These are phyloP conservation scores for Florisuga fusca DNA, from an alignment of 2,797 vertebrate species.

Conservation along the genomic window DNA sequence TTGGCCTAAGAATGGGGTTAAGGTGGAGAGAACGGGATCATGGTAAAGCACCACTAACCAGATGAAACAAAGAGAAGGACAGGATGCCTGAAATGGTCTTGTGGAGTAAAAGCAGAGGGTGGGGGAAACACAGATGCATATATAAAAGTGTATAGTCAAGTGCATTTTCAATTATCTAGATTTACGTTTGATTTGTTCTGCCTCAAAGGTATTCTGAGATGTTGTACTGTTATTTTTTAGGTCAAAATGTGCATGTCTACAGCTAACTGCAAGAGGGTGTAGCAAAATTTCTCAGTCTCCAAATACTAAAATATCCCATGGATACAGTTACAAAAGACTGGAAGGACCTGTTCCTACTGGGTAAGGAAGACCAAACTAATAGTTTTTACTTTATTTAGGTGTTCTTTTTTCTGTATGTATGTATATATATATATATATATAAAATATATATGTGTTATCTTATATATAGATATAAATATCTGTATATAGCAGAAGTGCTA, in stretches of 20 bases:
- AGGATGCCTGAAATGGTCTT: not conserved
- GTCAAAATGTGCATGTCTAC: slow-evolving; percentile 84
- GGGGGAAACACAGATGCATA: not conserved
- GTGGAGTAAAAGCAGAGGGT: not conserved
- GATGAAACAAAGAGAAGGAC: not conserved
- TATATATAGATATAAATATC: too few relatives aligned
- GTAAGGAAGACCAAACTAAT: slow-evolving; percentile 77
- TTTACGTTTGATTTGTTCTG: not conserved
- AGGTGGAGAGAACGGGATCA: not conserved
- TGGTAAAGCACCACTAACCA: not conserved
- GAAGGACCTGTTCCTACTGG: slow-evolving; percentile 80
- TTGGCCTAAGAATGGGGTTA: not conserved
- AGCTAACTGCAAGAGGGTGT: slow-evolving; percentile 76
- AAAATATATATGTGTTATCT: too few relatives aligned
- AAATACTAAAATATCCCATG: slow-evolving; percentile 5
- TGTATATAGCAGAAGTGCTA: not conserved
- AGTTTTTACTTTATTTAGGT: not conserved
- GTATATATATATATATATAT: too few relatives aligned
- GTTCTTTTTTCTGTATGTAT: not conserved
- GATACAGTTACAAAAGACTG: slow-evolving; percentile 87
- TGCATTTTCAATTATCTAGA: not conserved
- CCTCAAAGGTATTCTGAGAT: not conserved
- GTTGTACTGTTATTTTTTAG: slow-evolving; percentile 57
- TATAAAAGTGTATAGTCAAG: not conserved
- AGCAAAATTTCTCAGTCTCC: slow-evolving; percentile 6